Conservation (phyloP, 2,888 invertebrate genomes). For the Harmothoe impar region DNA sequence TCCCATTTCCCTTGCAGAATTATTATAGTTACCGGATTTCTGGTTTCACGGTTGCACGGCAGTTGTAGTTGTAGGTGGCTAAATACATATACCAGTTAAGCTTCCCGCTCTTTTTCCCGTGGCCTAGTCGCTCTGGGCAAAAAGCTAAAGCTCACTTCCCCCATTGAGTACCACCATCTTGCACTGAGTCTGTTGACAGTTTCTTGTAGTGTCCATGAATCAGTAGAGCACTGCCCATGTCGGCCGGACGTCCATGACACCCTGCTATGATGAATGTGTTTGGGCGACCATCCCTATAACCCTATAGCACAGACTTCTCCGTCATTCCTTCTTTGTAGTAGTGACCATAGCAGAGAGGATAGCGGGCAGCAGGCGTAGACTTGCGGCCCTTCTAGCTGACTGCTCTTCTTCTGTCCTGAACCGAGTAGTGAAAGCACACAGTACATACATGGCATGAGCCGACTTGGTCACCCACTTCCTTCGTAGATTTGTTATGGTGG, state of each 20-base stretch:
- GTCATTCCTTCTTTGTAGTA: no score
- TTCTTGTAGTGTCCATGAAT: conserved; percentile 5
- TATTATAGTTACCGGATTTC: background rate
- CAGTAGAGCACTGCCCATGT: conserved; percentile 20
- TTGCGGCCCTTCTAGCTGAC: background rate
- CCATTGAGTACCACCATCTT: background rate
- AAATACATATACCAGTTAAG: background rate
- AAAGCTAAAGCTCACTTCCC: background rate
- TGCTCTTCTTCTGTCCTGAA: background rate
- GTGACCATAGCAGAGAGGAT: background rate
- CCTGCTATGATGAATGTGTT: conserved; percentile 7
- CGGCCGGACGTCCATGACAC: background rate
- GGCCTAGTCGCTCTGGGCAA: conserved; percentile 46
- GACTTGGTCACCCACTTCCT: background rate
- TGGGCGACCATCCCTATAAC: no score
- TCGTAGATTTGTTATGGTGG: background rate
- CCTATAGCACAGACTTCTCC: no score
- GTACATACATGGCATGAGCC: conserved; percentile 20
- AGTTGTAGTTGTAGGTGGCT: conserved; percentile 55
- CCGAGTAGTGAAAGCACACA: conserved; percentile 4
- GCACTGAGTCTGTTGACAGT: conserved; percentile 19
- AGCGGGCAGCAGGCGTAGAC: background rate
- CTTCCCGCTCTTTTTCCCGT: background rate
- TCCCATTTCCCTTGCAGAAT: background rate
- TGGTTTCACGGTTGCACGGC: conserved; percentile 37